Conservation (phyloP, 2,113 vertebrate genomes). For the Pseudopipra pipra region DNA sequence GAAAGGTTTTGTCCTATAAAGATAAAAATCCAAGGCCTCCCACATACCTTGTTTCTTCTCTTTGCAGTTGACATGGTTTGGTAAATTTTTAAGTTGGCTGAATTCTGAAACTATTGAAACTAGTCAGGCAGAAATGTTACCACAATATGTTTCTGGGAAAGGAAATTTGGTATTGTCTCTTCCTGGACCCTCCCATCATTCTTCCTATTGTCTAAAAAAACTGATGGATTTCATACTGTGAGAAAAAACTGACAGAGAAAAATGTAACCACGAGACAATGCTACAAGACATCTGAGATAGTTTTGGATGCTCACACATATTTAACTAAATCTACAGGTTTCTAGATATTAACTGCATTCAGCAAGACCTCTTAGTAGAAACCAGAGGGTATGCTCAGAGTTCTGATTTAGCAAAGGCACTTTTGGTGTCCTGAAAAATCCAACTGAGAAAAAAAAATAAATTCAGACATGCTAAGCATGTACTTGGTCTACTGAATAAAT, state of each 20-base stretch:
- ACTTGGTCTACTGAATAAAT: not conserved
- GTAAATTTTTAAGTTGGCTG: constrained; percentile 4
- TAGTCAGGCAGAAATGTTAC: not conserved
- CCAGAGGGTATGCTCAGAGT: rapidly evolving
- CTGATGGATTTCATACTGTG: rapidly evolving
- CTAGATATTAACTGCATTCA: not conserved
- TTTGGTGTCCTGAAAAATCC: not conserved
- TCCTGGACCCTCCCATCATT: not conserved
- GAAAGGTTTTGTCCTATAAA: constrained; percentile 29
- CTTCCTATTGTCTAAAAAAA: not conserved
- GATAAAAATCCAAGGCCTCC: constrained; percentile 37
- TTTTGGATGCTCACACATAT: not conserved
- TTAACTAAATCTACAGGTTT: not conserved
- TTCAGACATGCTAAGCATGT: not conserved
- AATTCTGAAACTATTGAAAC: not conserved
- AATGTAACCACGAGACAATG: not conserved
- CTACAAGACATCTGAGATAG: not conserved
- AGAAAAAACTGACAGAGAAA: not conserved
- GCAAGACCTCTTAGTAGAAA: not conserved
- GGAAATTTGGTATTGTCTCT: not conserved
- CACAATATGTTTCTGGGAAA: not conserved
- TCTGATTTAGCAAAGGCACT: not conserved
- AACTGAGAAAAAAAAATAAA: not conserved
- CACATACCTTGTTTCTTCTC: not conserved
- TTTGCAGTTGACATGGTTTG: not conserved